Percentiles rank a stretch among this genome's conserved stretches.
These are phyloP conservation scores for Cremastinae sp. DNA, from an alignment of 2,888 invertebrate species.

Conservation along the genomic window DNA sequence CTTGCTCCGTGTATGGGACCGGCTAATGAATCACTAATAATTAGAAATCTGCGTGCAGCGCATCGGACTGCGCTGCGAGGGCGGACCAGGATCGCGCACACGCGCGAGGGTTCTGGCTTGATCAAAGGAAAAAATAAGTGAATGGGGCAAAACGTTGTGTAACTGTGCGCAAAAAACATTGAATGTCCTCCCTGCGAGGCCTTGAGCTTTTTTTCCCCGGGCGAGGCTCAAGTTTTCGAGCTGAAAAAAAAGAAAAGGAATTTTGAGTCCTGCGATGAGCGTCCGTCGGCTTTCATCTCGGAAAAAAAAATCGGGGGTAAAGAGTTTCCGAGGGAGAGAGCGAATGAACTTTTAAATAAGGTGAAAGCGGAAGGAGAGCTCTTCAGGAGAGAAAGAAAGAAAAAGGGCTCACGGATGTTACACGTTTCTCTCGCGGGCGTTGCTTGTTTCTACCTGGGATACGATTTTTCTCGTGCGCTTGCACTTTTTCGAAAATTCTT, in stretches of 20 bases:
- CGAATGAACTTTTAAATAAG: slow-evolving; percentile 16
- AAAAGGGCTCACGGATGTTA: too few species aligned
- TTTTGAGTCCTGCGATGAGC: slow-evolving; percentile 35
- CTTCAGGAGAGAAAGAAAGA: neutral
- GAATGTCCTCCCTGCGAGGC: too few species aligned
- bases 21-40: slow-evolving; percentile 59
- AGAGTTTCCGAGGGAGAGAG: neutral
- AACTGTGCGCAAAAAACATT: slow-evolving; percentile 12
- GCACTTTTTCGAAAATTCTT: neutral
- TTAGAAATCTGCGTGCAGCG: slow-evolving; percentile 46
- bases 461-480: slow-evolving; percentile 3
- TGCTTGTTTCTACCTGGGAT: neutral
- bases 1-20: slow-evolving; percentile 28
- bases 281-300: slow-evolving; percentile 49
- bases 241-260: slow-evolving; percentile 36
- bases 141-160: slow-evolving; percentile 52
- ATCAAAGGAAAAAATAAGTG: slow-evolving; percentile 67
- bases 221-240: neutral
- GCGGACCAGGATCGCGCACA: neutral
- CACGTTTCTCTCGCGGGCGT: too few species aligned
- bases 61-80: slow-evolving; percentile 13
- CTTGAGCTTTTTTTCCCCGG: neutral
- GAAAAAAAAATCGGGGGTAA: too few species aligned
- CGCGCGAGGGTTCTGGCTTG: slow-evolving; percentile 26
- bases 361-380: slow-evolving; percentile 12